These are phyloP conservation scores for Mythimna ferrago DNA, from an alignment of 2,888 invertebrate species.

Conservation along the genomic window DNA sequence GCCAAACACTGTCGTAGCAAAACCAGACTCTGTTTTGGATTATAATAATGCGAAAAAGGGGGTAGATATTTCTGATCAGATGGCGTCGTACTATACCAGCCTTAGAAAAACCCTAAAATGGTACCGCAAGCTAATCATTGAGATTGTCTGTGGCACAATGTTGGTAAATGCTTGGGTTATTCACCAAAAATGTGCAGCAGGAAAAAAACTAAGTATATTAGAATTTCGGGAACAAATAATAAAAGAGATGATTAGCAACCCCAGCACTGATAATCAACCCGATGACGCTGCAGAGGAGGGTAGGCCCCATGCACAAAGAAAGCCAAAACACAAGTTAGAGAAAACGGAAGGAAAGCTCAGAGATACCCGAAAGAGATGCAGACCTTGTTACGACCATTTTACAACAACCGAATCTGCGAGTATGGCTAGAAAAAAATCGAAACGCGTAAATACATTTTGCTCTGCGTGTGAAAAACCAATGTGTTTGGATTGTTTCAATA, in stretches of 20 bases:
- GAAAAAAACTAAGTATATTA: conserved; percentile 24
- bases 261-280: conserved; percentile 23
- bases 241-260: neutral
- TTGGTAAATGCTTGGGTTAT: conserved; percentile 28
- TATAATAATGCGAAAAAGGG: too few species aligned
- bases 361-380: conserved; percentile 39
- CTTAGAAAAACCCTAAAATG: too few species aligned
- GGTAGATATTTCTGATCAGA: too few species aligned
- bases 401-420: neutral
- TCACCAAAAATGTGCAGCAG: conserved; percentile 24
- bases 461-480: conserved; percentile 29
- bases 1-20: too few species aligned
- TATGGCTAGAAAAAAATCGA: conserved; percentile 7
- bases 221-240: conserved; percentile 21
- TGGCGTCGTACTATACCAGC: too few species aligned
- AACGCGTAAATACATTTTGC: conserved; percentile 38
- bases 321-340: conserved; percentile 24
- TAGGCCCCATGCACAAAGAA: conserved; percentile 18
- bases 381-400: neutral
- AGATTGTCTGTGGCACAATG: conserved; percentile 27
- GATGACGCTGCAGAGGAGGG: conserved; percentile 25
- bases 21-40: too few species aligned
- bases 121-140: conserved; percentile 11
- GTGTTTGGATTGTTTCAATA: conserved; percentile 1
- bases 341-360: conserved; percentile 35